Evolutionary conservation across 2,888 invertebrate species (phyloP).

Genomic region (Dendrolimus pini): DNA sequence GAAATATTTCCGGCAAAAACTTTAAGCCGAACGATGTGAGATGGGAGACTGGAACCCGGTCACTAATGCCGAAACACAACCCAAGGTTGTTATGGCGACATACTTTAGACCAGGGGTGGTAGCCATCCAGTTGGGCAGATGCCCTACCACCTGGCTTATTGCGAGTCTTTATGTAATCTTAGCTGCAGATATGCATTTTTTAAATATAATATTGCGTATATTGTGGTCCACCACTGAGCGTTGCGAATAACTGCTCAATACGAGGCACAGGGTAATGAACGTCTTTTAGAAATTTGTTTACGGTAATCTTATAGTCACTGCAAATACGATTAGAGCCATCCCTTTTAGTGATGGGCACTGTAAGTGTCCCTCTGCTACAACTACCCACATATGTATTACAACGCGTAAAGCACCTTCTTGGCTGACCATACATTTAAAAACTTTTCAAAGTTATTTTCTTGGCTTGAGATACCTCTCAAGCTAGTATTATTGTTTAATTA

Average conservation of each 20-base stretch:
- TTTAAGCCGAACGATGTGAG: constrained; percentile 7
- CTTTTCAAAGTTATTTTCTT: too few relatives aligned
- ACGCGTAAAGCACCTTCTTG: too few relatives aligned
- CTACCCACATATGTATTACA: constrained; percentile 8
- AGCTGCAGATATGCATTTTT: constrained; percentile 8
- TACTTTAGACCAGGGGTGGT: too few relatives aligned
- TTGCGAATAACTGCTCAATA: constrained; percentile 20
- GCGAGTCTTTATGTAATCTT: too few relatives aligned
- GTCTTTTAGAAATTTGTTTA: constrained; percentile 18
- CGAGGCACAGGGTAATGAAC: constrained; percentile 19
- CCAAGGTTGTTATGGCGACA: too few relatives aligned
- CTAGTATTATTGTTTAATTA: too few relatives aligned
- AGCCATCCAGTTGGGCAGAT: too few relatives aligned
- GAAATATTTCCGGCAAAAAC: constrained; percentile 9
- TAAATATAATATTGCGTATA: constrained; percentile 10
- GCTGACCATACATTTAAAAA: too few relatives aligned
- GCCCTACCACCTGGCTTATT: background rate
- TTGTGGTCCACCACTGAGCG: constrained; percentile 12
- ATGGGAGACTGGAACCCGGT: too few relatives aligned
- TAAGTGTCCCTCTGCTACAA: constrained; percentile 20
- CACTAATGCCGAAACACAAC: too few relatives aligned
- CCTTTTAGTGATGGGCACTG: constrained; percentile 19
- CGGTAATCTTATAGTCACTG: constrained; percentile 19
- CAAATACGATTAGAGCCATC: constrained; percentile 17
- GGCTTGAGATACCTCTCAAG: too few relatives aligned